phyloP scores from a whole-genome alignment of 2,888 invertebrate genomes.

The Tetranychus truncatus region DNA sequence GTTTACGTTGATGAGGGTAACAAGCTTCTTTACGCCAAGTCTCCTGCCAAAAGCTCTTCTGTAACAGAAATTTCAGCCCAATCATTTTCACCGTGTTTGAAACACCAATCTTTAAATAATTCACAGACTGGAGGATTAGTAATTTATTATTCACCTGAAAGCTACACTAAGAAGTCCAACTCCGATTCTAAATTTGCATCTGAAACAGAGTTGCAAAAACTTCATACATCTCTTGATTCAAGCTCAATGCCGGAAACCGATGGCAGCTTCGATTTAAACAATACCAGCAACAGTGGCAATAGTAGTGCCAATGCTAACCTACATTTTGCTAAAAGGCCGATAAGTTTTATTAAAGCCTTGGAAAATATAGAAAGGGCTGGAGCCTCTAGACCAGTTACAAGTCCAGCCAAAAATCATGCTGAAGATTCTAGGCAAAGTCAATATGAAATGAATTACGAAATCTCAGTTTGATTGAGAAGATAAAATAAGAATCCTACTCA shows the following conservation, averaged over 20 bases:
- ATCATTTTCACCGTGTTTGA: constrained; percentile 3
- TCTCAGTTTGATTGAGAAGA: constrained; percentile 24
- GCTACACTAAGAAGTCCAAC: constrained; percentile 1
- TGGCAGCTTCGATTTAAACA: constrained; percentile 16
- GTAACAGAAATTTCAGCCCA: constrained; percentile 17
- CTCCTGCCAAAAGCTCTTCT: constrained; percentile 19
- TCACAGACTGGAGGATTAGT: constrained; percentile 19
- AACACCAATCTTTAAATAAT: background rate
- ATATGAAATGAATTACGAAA: constrained; percentile 28
- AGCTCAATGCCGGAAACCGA: constrained; percentile 5
- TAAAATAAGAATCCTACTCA: background rate
- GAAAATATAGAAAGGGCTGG: constrained; percentile 29
- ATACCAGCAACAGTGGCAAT: constrained; percentile 17
- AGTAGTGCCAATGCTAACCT: background rate
- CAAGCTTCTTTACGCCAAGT: constrained; percentile 2
- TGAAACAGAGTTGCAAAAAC: constrained; percentile 24
- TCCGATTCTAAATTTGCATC: constrained; percentile 23
- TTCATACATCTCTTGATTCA: background rate
- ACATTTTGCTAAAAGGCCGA: constrained; percentile 28
- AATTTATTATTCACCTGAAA: constrained; percentile 22
- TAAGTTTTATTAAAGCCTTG: constrained; percentile 34
- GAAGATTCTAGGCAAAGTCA: constrained; percentile 21
- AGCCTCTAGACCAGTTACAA: constrained; percentile 7
- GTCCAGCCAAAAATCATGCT: background rate
- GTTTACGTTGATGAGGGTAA: constrained; percentile 2